These are phyloP conservation scores for Anarhynchus alexandrinus DNA, from an alignment of 2,113 vertebrate genomes.

Conservation along the genomic window DNA sequence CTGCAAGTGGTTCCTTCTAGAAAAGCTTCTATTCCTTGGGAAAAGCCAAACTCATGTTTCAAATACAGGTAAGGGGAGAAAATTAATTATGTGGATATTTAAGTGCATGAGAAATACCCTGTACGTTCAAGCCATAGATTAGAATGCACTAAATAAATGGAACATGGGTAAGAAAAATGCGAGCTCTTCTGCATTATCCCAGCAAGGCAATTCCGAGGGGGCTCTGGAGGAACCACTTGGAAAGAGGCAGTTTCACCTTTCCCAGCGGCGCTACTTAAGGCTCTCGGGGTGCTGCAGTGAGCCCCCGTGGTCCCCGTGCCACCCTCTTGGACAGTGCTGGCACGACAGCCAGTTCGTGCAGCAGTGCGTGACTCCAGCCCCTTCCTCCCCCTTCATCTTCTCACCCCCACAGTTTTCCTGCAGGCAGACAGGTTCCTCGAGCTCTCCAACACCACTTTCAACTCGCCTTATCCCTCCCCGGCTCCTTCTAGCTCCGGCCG, in stretches of 20 bases:
- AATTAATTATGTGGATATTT: neutral
- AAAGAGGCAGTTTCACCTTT: neutral
- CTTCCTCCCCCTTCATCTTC: neutral
- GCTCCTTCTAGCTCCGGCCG: neutral
- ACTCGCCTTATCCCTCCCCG: neutral
- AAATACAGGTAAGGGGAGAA: neutral
- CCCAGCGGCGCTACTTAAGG: neutral
- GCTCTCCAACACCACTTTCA: neutral
- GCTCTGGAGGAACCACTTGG: neutral
- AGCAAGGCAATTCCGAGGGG: neutral
- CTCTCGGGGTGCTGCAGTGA: neutral
- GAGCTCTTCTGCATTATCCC: neutral
- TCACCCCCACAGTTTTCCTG: neutral
- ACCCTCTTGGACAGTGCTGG: neutral
- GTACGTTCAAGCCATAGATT: neutral
- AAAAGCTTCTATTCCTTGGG: neutral
- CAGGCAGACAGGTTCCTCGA: neutral
- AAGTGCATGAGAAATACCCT: neutral
- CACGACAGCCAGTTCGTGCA: too few relatives aligned
- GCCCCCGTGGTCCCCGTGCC: neutral
- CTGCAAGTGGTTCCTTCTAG: neutral
- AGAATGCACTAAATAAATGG: rapidly evolving
- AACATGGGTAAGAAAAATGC: rapidly evolving
- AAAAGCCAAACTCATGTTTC: neutral
- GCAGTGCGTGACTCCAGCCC: neutral